These are phyloP conservation scores for Crocidura indochinensis DNA, from an alignment of 2,797 vertebrate species.

Conservation along the genomic window DNA sequence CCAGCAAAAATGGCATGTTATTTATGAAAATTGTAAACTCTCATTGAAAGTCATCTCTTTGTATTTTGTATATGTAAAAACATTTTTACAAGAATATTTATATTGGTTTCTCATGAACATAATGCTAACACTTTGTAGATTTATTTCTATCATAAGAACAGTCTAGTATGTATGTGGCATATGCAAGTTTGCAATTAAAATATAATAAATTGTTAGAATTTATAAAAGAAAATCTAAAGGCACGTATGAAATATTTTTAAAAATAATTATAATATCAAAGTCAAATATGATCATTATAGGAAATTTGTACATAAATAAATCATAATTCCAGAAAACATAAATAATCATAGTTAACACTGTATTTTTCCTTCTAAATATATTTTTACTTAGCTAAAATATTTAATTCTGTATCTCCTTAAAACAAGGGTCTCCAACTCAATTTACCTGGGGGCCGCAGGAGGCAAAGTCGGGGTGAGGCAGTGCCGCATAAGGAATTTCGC, in stretches of 20 bases:
- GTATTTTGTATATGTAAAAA: not conserved
- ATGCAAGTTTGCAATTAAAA: constrained; percentile 21
- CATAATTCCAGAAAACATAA: constrained; percentile 20
- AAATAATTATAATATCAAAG: not conserved
- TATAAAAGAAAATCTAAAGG: constrained; percentile 17
- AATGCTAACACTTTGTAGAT: not conserved
- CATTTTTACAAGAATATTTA: no score
- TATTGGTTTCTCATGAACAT: no score
- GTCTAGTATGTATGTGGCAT: not conserved
- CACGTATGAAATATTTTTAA: constrained; percentile 50
- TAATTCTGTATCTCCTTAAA: constrained; percentile 27
- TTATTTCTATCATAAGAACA: not conserved
- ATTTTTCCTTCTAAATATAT: constrained; percentile 25
- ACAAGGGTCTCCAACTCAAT: no score
- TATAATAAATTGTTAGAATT: not conserved
- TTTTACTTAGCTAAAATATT: not conserved
- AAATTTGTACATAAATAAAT: constrained; percentile 39
- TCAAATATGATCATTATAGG: not conserved
- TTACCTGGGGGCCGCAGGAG: no score
- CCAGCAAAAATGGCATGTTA: not conserved
- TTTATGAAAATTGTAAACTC: constrained; percentile 24
- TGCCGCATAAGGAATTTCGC: no score
- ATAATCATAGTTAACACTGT: not conserved
- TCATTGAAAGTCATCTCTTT: constrained; percentile 9
- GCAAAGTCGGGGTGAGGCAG: no score